Evolutionary conservation across 2,888 invertebrate species (phyloP).

Genomic region (Piscicola geometra): DNA sequence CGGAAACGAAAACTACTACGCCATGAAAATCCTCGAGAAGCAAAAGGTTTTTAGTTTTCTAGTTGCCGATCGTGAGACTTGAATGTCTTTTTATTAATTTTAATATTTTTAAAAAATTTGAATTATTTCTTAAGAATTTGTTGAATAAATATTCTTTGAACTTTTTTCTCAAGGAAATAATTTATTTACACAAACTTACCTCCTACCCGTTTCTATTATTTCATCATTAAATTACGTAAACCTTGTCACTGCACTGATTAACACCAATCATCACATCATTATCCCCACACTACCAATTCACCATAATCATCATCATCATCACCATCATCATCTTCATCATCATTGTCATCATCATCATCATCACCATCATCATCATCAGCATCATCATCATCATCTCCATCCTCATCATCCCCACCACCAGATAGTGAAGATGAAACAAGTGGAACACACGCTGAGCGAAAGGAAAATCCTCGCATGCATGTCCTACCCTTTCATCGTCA

Average conservation of each 20-base stretch:
- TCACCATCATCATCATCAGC: slow-evolving; percentile 10
- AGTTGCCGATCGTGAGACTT: too few relatives aligned
- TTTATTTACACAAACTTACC: background rate
- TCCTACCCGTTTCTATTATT: too few relatives aligned
- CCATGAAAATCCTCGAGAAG: slow-evolving; percentile 99
- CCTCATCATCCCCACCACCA: slow-evolving; percentile 42
- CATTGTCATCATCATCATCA: background rate
- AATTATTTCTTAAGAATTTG: too few relatives aligned
- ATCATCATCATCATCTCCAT: background rate
- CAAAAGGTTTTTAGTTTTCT: slow-evolving; percentile 76
- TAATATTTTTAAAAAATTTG: too few relatives aligned
- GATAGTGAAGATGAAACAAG: slow-evolving; percentile 83
- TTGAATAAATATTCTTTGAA: background rate
- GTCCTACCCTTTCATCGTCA: slow-evolving; percentile 94
- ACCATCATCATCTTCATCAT: slow-evolving; percentile 9
- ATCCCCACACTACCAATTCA: background rate
- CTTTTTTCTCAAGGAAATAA: background rate
- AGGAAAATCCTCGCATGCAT: slow-evolving; percentile 95
- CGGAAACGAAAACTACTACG: slow-evolving; percentile 90
- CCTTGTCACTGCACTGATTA: too few relatives aligned
- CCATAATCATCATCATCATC: slow-evolving; percentile 20
- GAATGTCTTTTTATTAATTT: too few relatives aligned
- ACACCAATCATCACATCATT: background rate
- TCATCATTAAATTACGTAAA: too few relatives aligned
- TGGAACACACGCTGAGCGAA: slow-evolving; percentile 35